phyloP scores from a whole-genome alignment of 2,113 vertebrate genomes.

The Melospiza georgiana region DNA sequence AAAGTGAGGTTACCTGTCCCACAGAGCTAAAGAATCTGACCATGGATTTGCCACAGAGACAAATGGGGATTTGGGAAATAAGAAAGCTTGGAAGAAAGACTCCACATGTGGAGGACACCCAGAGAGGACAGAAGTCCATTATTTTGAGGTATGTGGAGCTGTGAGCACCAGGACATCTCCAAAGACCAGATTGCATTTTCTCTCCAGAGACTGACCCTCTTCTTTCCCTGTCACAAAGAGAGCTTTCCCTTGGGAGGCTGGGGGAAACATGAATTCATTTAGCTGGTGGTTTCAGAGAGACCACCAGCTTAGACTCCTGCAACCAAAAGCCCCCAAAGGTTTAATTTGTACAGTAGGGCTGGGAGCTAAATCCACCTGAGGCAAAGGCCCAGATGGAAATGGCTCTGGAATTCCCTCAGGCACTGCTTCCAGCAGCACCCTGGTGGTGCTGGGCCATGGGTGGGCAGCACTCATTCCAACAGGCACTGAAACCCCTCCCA shows the following conservation, averaged over 20 bases:
- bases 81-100: background rate
- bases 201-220: background rate
- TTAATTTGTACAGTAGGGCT: background rate
- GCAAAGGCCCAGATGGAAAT: background rate
- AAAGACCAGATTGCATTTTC: background rate
- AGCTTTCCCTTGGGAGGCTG: background rate
- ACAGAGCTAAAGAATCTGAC: background rate
- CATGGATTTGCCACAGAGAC: background rate
- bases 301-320: background rate
- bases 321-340: background rate
- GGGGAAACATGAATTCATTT: fast-evolving
- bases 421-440: background rate
- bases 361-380: background rate
- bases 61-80: background rate
- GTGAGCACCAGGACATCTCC: background rate
- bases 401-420: background rate
- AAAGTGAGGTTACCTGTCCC: background rate
- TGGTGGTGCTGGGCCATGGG: background rate
- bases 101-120: background rate
- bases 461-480: background rate
- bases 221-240: background rate
- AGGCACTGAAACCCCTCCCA: background rate
- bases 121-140: background rate
- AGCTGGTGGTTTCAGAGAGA: background rate
- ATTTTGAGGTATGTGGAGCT: background rate